Base-by-base conservation (phyloP, 30 jellyfish, hydroid and myxozoan species). In the Cassiopea andromeda region DNA sequence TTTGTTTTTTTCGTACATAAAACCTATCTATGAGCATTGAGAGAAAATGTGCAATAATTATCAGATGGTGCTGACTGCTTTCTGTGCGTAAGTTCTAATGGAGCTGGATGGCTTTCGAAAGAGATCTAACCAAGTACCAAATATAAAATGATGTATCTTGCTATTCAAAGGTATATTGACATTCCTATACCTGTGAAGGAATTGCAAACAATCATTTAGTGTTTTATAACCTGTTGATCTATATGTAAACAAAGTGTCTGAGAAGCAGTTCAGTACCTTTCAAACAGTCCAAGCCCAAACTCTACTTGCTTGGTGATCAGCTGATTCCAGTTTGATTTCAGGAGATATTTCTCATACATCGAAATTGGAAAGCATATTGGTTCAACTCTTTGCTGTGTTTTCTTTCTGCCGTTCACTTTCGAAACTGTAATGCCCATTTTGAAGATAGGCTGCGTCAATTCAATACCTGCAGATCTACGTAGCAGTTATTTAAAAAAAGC, bases 221-320 rank as follows among this genome's bases (percentile, higher is more conserved):
- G 19, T 2, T 14, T 64, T 5, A 3, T 54, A 54, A 54, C 7
- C 64, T 54, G 64, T 54, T 54, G 64, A 6, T 10, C 10, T 54
- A 54, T 10, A 54, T 54, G 38, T 54, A 54, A 44, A 46, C 18
- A 48, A 76, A 48, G 73, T 58, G 16, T 10, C 15, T 5, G 15
- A 5, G 73, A 64, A 17, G 15, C 19, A 17, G 73, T 14, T 14
- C 10, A 18, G 46, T 73, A 85, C 93, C 93, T 85, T 57, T 85
- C 77, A 75, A 85, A 85, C 43, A 85, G 81, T 27, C 93, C 93
- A 85, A 85, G 78, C 45, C 93, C 93, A 59, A 85, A 85, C 49
- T 74, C 87, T 7, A 85, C 66, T 48, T 85, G 93, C 57, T 73
- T 73, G 46, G 59, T 19, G 9, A 48, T 81, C 48, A 85, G 80